Percentiles rank a stretch among this genome's conserved stretches.
These are phyloP conservation scores for Erpornis zantholeuca DNA, from an alignment of 2,113 vertebrate genomes.

Conservation along the genomic window DNA sequence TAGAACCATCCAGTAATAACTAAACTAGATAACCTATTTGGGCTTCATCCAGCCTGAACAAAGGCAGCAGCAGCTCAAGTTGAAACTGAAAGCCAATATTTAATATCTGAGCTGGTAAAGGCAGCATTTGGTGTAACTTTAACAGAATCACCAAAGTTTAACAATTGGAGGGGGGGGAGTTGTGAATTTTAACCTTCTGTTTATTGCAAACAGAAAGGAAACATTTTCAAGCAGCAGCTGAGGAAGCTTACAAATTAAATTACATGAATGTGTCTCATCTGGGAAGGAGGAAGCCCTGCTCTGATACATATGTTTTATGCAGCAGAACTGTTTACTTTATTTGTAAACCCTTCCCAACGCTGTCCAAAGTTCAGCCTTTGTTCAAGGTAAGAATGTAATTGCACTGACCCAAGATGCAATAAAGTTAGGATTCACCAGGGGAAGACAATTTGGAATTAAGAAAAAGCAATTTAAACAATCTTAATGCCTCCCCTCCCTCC, in stretches of 20 bases:
- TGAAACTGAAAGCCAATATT: constrained; percentile 55
- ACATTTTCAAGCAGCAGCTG: neutral
- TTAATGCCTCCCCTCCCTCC: neutral
- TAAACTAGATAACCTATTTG: constrained; percentile 54
- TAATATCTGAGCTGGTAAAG: constrained; percentile 36
- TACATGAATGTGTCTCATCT: neutral
- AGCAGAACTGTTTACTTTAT: constrained; percentile 38
- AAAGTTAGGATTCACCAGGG: constrained; percentile 21
- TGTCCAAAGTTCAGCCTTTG: constrained; percentile 33
- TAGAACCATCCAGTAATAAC: constrained; percentile 38
- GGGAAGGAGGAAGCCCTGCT: constrained; percentile 35
- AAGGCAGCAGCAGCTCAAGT: constrained; percentile 44
- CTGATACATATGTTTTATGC: neutral
- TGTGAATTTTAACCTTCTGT: neutral
- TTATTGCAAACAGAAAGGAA: neutral
- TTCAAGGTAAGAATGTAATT: constrained; percentile 44
- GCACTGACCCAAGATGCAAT: neutral
- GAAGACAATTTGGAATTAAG: constrained; percentile 36
- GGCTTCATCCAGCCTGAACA: constrained; percentile 48
- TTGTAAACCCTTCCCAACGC: constrained; percentile 28
- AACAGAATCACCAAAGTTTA: constrained; percentile 17
- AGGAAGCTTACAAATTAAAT: neutral
- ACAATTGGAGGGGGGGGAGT: neutral
- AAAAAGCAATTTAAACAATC: constrained; percentile 24
- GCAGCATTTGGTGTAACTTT: neutral